These are phyloP conservation scores for Fragum sueziense DNA, from an alignment of 2,888 invertebrate genomes.

Conservation along the genomic window DNA sequence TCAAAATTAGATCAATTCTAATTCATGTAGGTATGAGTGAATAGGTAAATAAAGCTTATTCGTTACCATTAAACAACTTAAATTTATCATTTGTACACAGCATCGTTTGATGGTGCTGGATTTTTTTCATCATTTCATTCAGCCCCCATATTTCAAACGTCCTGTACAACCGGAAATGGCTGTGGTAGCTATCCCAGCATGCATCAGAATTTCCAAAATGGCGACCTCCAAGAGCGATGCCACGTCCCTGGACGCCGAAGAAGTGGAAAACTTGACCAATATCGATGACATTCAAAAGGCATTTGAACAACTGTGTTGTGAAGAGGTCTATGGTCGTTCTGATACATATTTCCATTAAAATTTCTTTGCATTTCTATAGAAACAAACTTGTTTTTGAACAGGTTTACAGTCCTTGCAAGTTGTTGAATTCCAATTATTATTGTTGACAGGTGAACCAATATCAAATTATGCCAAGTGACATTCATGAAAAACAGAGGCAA, in stretches of 20 bases:
- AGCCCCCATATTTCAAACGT: background rate
- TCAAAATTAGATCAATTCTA: no score
- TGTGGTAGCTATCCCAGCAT: background rate
- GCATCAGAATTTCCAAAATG: slow-evolving; percentile 61
- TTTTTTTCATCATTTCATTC: background rate
- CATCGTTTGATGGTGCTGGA: background rate
- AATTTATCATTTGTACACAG: background rate
- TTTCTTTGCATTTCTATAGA: no score
- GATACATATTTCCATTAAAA: no score
- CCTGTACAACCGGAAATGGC: background rate
- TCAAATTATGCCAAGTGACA: no score
- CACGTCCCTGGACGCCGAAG: slow-evolving; percentile 72
- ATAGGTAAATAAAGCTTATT: no score
- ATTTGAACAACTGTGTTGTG: slow-evolving; percentile 72
- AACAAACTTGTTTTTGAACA: no score
- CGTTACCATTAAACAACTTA: no score
- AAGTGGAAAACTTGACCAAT: slow-evolving; percentile 77
- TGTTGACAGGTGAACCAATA: no score
- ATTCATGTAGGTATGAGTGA: no score
- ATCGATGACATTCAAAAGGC: slow-evolving; percentile 78
- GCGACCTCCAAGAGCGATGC: slow-evolving; percentile 73
- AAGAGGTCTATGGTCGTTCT: slow-evolving; percentile 78
- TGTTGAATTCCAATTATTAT: no score
- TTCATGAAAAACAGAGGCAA: no score
- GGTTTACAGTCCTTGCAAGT: no score